Evolutionary conservation across 2,888 invertebrate genomes (phyloP), one percentile per base, ranked within the genome.

Genomic region (Therioaphis trifolii): DNA sequence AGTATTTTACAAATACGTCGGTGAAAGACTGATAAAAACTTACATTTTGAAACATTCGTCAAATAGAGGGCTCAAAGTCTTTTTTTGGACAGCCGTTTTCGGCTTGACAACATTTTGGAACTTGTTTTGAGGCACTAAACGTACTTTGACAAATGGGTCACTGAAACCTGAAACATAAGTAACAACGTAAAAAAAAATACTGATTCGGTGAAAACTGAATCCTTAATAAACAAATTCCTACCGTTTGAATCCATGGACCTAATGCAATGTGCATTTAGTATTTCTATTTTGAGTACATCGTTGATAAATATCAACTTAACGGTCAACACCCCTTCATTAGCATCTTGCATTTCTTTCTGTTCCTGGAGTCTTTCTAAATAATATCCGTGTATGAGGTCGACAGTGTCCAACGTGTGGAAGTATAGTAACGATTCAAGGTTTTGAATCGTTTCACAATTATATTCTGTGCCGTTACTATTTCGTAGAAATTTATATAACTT

Each of bases 11-110:
- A 35, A 35, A 35, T 35, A 35, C 7, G 3, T 35, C 4, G 35
- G 35, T 35, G 35, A 7, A 35, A 7, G 35, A 35, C 35, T 35
- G 35, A 5, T 35, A 35, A 35, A 7, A 7, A 35, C 94, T 94
- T 90, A 98, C 97, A 98, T 94, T 87, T 93, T 92, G 90, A 99
- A 98, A 87, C 93, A 93, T 90, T 99, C 98, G 88, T 99, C 98
- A 89, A 94, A 99, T 7, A 97, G 90, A 0, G 99, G 98, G 89
- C 96, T 97, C 68, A 96, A 91, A 63, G 95, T 97, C 89, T 97
- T 98, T 89, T 94, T 95, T 87, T 97, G 95, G 9, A 96, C 95
- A 88, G 95, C 95, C 0, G 98, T 98, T 89, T 95, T 96, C 0
- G 94, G 94, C 85, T 94, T 92, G 24, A 92, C 91, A 15, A 93